Evolutionary conservation across 2,797 vertebrate genomes (phyloP).

Genomic region (Ctenosaura bakeri): DNA sequence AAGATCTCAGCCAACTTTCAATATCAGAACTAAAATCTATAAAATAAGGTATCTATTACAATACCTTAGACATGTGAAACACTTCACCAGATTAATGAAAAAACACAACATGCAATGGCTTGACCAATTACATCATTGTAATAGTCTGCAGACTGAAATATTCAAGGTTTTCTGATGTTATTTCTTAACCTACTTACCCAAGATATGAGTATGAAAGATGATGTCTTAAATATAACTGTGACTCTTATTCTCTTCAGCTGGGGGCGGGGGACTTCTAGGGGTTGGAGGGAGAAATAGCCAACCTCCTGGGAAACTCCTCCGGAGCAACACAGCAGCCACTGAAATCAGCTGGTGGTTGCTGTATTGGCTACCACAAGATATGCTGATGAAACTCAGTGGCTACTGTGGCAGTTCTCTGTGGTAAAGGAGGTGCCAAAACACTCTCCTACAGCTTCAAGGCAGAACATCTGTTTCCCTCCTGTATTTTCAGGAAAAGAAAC

Average conservation of each 20-base stretch:
- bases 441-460: neutral
- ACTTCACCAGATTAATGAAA: neutral
- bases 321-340: neutral
- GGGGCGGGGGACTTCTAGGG: neutral
- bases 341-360: neutral
- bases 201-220: constrained; percentile 21
- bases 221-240: constrained; percentile 24
- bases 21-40: constrained; percentile 38
- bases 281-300: neutral
- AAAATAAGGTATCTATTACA: constrained; percentile 37
- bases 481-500: neutral
- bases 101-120: neutral
- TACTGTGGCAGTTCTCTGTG: neutral
- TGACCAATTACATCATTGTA: constrained; percentile 35
- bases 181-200: constrained; percentile 9
- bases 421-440: neutral
- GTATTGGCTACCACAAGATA: neutral
- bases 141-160: constrained; percentile 15
- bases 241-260: neutral
- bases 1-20: constrained; percentile 18
- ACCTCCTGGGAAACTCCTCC: neutral
- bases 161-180: neutral
- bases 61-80: constrained; percentile 3
- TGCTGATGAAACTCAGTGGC: neutral
- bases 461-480: neutral